Conservation (phyloP, 2,797 vertebrate genomes). For the Linurgus olivaceus region DNA sequence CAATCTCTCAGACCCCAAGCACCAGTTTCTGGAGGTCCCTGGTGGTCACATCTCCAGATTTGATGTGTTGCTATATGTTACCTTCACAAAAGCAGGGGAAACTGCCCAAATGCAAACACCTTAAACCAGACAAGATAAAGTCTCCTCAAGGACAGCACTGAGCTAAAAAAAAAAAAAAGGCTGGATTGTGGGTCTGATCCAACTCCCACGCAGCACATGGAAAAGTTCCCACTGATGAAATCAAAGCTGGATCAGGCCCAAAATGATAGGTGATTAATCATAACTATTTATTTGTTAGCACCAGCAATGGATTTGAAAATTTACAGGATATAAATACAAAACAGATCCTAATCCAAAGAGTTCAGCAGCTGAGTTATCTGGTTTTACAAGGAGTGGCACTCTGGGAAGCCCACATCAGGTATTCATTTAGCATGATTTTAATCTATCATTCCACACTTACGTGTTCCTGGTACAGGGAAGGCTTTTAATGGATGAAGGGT, state of each 20-base stretch:
- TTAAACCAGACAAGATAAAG: slow-evolving; percentile 3
- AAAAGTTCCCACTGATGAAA: slow-evolving; percentile 45
- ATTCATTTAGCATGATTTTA: slow-evolving; percentile 36
- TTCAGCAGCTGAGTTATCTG: slow-evolving; percentile 8
- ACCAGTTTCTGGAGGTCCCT: not conserved
- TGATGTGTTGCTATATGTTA: not conserved
- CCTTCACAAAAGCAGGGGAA: not conserved
- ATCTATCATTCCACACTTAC: slow-evolving; percentile 18
- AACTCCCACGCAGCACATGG: slow-evolving; percentile 1
- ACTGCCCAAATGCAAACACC: not conserved
- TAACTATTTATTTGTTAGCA: slow-evolving; percentile 52
- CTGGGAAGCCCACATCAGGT: slow-evolving; percentile 35
- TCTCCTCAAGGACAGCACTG: not conserved
- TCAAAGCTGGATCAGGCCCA: slow-evolving; percentile 13
- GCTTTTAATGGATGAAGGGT: not conserved
- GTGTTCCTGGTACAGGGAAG: not conserved
- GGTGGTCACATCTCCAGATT: not conserved
- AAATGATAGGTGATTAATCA: slow-evolving; percentile 37
- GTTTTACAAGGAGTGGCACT: not conserved
- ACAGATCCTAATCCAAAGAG: not conserved
- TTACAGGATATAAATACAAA: slow-evolving; percentile 25
- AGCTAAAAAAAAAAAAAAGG: not conserved
- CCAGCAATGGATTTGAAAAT: slow-evolving; percentile 8
- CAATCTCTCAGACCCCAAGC: not conserved
- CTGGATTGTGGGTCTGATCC: slow-evolving; percentile 1